A percentile compares a stretch with the other conserved stretches of the same genome.
These are phyloP conservation scores for Excalfactoria chinensis DNA, from an alignment of 2,113 vertebrate species.

Conservation along the genomic window DNA sequence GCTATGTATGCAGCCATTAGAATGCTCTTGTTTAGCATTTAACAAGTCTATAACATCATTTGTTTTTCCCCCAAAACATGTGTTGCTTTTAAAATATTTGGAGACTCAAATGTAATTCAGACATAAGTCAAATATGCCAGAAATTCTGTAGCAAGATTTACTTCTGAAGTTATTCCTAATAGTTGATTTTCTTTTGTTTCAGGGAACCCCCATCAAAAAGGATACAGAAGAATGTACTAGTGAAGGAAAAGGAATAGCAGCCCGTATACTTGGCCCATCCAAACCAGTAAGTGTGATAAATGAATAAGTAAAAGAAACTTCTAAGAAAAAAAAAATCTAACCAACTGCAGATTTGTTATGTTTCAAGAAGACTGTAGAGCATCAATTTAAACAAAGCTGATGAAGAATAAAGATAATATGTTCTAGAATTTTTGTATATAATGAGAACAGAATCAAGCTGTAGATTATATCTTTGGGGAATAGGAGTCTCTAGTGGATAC, in stretches of 20 bases:
- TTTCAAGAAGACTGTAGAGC: neutral
- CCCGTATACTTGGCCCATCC: conserved; percentile 91
- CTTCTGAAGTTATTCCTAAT: neutral
- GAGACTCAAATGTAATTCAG: neutral
- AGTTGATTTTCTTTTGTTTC: neutral
- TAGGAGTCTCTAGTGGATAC: neutral
- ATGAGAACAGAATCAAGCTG: neutral
- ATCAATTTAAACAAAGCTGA: neutral
- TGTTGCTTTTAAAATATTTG: neutral
- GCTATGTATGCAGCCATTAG: neutral
- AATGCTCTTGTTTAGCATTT: neutral
- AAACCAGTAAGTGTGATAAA: conserved; percentile 87
- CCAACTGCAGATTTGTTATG: neutral
- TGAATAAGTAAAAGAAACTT: neutral
- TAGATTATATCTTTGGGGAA: neutral
- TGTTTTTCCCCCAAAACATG: neutral
- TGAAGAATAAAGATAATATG: neutral
- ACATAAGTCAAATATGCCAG: neutral
- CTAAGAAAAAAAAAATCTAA: accelerated
- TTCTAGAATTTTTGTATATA: neutral
- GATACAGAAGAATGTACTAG: conserved; percentile 88
- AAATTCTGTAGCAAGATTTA: neutral
- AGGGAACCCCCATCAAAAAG: conserved; percentile 92
- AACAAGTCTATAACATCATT: neutral
- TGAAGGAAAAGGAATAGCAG: conserved; percentile 94